Conservation (phyloP, 2,797 vertebrate species). For the Ctenosaura bakeri region DNA sequence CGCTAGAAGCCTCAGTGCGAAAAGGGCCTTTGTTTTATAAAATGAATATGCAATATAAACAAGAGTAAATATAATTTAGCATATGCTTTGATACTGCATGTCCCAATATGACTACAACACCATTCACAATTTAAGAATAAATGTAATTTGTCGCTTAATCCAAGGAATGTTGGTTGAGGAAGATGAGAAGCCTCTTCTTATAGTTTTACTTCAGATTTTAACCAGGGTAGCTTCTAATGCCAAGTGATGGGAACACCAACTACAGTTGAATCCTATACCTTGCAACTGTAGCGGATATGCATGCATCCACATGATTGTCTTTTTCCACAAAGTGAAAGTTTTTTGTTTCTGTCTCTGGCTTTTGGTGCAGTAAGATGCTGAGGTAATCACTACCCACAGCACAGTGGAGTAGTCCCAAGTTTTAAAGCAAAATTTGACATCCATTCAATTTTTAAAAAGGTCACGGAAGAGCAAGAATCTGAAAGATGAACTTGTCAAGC, state of each 20-base stretch:
- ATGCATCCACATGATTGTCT: no score
- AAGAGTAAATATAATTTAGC: background rate
- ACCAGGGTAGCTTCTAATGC: no score
- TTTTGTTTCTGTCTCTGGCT: background rate
- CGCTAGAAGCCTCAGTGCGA: no score
- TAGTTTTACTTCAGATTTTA: background rate
- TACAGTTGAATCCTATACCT: background rate
- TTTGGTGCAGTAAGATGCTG: background rate
- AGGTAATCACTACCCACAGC: background rate
- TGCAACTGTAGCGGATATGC: no score
- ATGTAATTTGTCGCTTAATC: background rate
- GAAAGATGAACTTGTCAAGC: conserved; percentile 69
- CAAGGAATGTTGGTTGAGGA: background rate
- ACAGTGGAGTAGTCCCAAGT: background rate
- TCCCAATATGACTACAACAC: background rate
- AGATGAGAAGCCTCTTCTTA: background rate
- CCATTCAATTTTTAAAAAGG: conserved; percentile 57
- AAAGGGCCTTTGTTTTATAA: background rate
- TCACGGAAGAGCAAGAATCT: conserved; percentile 51
- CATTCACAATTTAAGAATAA: background rate
- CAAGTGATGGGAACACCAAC: background rate
- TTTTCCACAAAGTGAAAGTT: background rate
- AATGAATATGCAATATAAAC: background rate
- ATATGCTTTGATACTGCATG: background rate
- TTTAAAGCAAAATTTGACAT: background rate